Base-by-base conservation (phyloP, 2,113 vertebrate genomes). In the Telmatochromis brichardi region DNA sequence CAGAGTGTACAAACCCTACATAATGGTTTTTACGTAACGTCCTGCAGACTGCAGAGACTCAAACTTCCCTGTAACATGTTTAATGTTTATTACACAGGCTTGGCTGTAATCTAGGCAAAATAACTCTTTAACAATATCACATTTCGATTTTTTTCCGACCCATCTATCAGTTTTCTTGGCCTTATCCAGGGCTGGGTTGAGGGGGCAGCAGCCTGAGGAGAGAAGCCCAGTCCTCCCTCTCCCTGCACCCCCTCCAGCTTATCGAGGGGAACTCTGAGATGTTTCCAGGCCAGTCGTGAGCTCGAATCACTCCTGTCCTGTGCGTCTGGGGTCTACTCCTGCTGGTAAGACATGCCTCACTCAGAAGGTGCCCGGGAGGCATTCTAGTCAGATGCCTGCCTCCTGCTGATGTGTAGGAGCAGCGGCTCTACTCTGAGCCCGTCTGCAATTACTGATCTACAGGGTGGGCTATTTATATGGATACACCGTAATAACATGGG, bases 11-110 rank as follows among this genome's bases (percentile, higher is more conserved):
- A 83, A 84, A 80, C 23, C 81, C 86, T 31, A 51, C 82, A 53
- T 60, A 78, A 89, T 85, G 33, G 7, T 45, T 90, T 91, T 92
- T 91, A 92, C 88, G 83, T 90, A 89, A 89, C 82, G 47, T 6
- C 4, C 37, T 73, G 37, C 84, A 84, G 57, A 82, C 86, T 83
- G 55, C 76, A 53, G 14, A 40, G 12, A 68, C 63, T 68, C 35
- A 68, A 1, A 23, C n/a, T 42, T 14, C 13, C 35, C n/a, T 42
- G 35, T 71, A 40, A 21, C 35, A 13, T 71, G n/a, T 42, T 14
- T 42, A 23, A 21, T 71, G n/a, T 40, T 68, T 68, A 8, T 68
- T 21, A 9, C 11, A 12, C 33, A 71, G n/a, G 8, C 5, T 14
- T 23, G 35, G 65, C 6, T 23, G 4, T 42, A 23, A 71, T 42